Evolutionary conservation across 2,113 vertebrate species (phyloP).

Genomic region (Forbesichthys agassizii): DNA sequence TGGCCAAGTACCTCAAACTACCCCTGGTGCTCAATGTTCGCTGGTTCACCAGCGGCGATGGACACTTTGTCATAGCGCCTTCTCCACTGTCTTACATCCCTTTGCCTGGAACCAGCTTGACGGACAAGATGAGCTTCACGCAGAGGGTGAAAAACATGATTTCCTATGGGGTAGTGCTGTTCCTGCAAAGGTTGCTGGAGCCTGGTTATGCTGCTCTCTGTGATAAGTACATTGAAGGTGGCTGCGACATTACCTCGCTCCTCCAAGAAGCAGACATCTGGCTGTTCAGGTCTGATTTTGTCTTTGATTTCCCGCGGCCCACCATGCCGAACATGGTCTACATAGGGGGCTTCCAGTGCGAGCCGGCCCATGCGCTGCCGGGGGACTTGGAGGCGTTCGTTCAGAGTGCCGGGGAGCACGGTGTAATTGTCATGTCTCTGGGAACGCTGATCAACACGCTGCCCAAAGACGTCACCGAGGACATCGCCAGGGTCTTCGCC

Average conservation of each 20-base stretch:
- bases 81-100: conserved; percentile 62
- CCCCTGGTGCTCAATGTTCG: conserved; percentile 66
- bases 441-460: conserved; percentile 61
- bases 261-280: conserved; percentile 42
- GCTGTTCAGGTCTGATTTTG: too few species aligned
- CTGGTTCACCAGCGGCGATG: conserved; percentile 71
- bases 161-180: too few species aligned
- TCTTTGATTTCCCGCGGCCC: too few species aligned
- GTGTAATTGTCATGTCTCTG: conserved; percentile 69
- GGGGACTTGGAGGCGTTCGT: conserved; percentile 51
- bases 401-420: conserved; percentile 52
- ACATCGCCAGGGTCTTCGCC: conserved; percentile 41
- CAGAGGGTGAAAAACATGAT: conserved; percentile 29
- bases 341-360: conserved; percentile 64
- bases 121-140: too few species aligned
- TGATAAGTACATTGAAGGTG: conserved; percentile 61
- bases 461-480: conserved; percentile 48
- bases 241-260: conserved; percentile 57
- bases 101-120: too few species aligned
- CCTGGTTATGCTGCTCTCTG: conserved; percentile 65
- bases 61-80: conserved; percentile 69
- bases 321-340: too few species aligned
- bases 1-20: too few species aligned
- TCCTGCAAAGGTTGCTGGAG: conserved; percentile 30
- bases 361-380: conserved; percentile 61